phyloP scores from a whole-genome alignment of 2,888 invertebrate species.

The Agonopterix heracliana region DNA sequence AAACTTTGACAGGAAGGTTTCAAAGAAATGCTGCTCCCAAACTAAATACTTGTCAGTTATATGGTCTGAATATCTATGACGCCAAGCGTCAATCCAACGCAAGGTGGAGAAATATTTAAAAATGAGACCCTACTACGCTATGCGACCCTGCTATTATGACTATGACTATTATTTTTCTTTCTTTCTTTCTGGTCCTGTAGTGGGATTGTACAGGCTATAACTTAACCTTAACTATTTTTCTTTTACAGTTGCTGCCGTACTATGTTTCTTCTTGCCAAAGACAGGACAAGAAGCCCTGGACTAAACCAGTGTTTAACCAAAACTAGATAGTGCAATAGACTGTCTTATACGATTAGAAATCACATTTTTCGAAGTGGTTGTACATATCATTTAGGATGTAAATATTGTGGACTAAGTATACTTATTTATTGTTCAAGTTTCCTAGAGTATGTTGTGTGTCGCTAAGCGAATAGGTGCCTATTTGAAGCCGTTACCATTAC shows the following conservation, averaged over 20 bases:
- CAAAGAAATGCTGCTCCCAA: too few species aligned
- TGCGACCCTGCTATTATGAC: too few species aligned
- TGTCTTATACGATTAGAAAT: constrained; percentile 30
- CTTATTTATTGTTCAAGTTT: constrained; percentile 44
- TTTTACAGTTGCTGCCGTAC: constrained; percentile 80
- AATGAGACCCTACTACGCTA: too few species aligned
- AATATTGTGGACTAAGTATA: constrained; percentile 64
- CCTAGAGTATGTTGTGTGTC: constrained; percentile 25
- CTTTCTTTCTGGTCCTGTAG: too few species aligned
- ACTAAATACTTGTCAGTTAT: too few species aligned
- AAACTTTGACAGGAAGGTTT: too few species aligned
- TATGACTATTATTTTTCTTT: too few species aligned
- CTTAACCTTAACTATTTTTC: not conserved
- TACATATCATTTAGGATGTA: constrained; percentile 67
- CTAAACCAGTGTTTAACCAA: constrained; percentile 51
- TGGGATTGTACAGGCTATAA: too few species aligned
- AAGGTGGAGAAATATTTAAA: too few species aligned
- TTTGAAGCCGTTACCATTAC: constrained; percentile 44
- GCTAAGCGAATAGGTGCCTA: constrained; percentile 24
- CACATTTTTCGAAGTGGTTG: constrained; percentile 44
- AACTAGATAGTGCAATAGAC: constrained; percentile 56
- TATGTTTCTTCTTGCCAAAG: constrained; percentile 85
- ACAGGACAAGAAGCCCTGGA: constrained; percentile 85
- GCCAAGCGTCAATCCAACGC: too few species aligned
- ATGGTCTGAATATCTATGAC: too few species aligned